A percentile compares a stretch with the other conserved stretches of the same genome.
These are phyloP conservation scores for Caenorhabditis latens DNA, from an alignment of 1,140 invertebrate genomes.

Conservation along the genomic window DNA sequence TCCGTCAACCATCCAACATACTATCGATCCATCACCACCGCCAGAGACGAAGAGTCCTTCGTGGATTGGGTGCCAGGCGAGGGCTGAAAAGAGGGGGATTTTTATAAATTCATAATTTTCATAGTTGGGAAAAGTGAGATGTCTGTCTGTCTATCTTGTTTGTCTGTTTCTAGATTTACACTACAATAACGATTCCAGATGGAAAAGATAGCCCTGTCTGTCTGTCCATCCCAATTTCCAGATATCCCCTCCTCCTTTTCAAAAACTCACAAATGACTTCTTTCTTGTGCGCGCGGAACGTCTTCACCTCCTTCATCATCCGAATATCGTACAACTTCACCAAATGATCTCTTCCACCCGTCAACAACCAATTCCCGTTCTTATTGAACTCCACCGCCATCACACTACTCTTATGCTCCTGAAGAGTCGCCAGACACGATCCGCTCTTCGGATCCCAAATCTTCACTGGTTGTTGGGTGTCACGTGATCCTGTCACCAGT, in stretches of 20 bases:
- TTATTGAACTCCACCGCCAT: constrained; percentile 99
- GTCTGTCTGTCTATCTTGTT: too few relatives aligned
- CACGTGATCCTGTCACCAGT: constrained; percentile 97
- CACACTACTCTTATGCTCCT: constrained; percentile 98
- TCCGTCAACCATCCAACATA: constrained; percentile 98
- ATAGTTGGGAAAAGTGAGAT: too few relatives aligned
- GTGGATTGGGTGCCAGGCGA: constrained; percentile 85
- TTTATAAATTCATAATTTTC: not conserved
- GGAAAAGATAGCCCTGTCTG: too few relatives aligned
- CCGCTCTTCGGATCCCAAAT: constrained; percentile 98
- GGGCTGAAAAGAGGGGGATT: constrained; percentile 62
- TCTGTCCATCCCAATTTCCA: too few relatives aligned
- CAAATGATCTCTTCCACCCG: constrained; percentile 95
- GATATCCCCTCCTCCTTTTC: too few relatives aligned
- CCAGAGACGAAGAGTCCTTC: constrained; percentile 95
- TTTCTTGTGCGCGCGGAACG: constrained; percentile 97
- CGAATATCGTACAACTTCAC: constrained; percentile 98
- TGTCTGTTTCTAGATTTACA: too few relatives aligned
- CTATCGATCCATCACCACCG: constrained; percentile 94
- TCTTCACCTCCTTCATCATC: constrained; percentile 88
- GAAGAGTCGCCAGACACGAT: constrained; percentile 83
- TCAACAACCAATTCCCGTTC: constrained; percentile 99
- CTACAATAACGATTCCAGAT: too few relatives aligned
- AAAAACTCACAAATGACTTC: constrained; percentile 88
- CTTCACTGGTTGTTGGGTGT: constrained; percentile 99